Percentiles rank a stretch among this genome's conserved stretches.
These are phyloP conservation scores for Drosophila yakuba DNA, from an alignment of 1,140 invertebrate species.

Conservation along the genomic window DNA sequence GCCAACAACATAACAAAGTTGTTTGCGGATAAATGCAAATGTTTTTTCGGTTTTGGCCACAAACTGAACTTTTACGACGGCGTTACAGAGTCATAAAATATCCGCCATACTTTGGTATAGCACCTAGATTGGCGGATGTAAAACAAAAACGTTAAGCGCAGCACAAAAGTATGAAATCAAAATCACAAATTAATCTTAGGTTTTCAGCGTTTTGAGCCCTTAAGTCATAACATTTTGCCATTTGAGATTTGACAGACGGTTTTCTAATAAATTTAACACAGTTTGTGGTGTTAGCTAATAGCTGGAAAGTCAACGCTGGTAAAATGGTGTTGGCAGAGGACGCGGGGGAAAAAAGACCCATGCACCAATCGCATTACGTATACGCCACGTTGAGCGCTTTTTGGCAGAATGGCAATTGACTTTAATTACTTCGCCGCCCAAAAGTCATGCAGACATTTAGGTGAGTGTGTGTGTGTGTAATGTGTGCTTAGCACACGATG, in stretches of 20 bases:
- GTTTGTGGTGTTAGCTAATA: conserved; percentile 65
- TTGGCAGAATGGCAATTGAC: conserved; percentile 78
- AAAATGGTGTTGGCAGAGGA: conserved; percentile 57
- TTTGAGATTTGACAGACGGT: conserved; percentile 29
- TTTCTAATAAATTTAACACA: conserved; percentile 58
- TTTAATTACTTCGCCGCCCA: conserved; percentile 71
- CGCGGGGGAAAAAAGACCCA: not conserved
- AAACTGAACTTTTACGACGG: conserved; percentile 59
- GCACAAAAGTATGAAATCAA: conserved; percentile 32
- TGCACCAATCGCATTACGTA: conserved; percentile 63
- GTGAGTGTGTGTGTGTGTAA: conserved; percentile 3
- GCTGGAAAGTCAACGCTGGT: conserved; percentile 41
- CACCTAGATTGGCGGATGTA: conserved; percentile 18
- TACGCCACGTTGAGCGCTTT: conserved; percentile 68
- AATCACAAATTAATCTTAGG: conserved; percentile 23
- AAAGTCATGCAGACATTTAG: conserved; percentile 56
- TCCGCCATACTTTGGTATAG: conserved; percentile 16
- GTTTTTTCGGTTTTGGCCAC: conserved; percentile 30
- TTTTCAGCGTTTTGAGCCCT: conserved; percentile 18
- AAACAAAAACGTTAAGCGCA: conserved; percentile 19
- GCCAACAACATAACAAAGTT: conserved; percentile 27
- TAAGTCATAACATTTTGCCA: conserved; percentile 8
- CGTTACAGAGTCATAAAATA: conserved; percentile 54
- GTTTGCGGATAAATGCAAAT: conserved; percentile 41
- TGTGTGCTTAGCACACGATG: conserved; percentile 46